These are phyloP conservation scores for Ceyx cyanopectus DNA, from an alignment of 2,113 vertebrate genomes.

Conservation along the genomic window DNA sequence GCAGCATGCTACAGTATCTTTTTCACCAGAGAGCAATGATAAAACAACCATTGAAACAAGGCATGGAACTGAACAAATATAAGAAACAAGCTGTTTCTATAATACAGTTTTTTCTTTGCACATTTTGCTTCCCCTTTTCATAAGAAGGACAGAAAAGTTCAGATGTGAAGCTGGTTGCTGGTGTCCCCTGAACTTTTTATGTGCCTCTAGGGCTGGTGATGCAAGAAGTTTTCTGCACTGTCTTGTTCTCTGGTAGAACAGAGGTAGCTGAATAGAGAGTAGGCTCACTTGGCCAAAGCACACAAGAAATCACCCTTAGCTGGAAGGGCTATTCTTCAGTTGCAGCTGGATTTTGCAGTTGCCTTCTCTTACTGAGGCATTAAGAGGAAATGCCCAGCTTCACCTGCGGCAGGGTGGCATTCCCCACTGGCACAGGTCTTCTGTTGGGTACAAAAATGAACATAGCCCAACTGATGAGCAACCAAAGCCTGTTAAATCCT, in stretches of 20 bases:
- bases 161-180: background rate
- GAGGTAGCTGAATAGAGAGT: background rate
- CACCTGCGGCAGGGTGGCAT: background rate
- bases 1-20: background rate
- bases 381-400: background rate
- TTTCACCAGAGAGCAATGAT: background rate
- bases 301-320: background rate
- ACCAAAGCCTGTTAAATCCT: background rate
- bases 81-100: background rate
- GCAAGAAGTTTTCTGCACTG: background rate
- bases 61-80: background rate
- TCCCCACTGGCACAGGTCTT: background rate
- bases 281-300: background rate
- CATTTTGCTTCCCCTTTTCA: background rate
- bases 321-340: background rate
- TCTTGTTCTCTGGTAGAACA: fast-evolving
- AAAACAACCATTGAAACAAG: background rate
- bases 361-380: background rate
- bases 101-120: background rate
- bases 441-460: background rate
- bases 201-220: background rate
- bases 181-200: background rate
- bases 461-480: background rate
- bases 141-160: background rate
- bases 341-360: background rate